These are phyloP conservation scores for Thumatha senex DNA, from an alignment of 2,888 invertebrate species.

Conservation along the genomic window DNA sequence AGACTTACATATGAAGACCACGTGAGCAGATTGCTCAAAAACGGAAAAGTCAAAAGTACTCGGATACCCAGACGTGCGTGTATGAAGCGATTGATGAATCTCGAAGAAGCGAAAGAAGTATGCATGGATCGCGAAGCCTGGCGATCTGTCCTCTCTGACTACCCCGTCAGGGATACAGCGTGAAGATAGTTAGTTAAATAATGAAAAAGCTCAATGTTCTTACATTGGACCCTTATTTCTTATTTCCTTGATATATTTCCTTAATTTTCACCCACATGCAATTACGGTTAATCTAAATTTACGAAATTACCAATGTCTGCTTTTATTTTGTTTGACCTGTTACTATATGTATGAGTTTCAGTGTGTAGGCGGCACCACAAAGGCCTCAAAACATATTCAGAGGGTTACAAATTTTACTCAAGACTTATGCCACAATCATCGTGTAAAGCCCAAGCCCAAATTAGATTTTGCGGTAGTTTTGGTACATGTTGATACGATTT, in stretches of 20 bases:
- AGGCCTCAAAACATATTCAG: slow-evolving; percentile 12
- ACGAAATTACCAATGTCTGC: slow-evolving; percentile 24
- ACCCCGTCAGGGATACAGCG: too few relatives aligned
- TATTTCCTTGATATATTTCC: slow-evolving; percentile 52
- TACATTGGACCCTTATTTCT: slow-evolving; percentile 25
- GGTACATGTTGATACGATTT: background rate
- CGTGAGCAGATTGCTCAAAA: too few relatives aligned
- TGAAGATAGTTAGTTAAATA: too few relatives aligned
- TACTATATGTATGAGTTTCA: slow-evolving; percentile 17
- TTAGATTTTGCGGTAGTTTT: background rate
- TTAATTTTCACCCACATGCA: too few relatives aligned
- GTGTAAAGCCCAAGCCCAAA: background rate
- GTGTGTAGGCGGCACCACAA: slow-evolving; percentile 21
- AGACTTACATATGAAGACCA: too few relatives aligned
- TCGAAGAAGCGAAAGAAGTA: too few relatives aligned
- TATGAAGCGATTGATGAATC: too few relatives aligned
- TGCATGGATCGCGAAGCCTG: too few relatives aligned
- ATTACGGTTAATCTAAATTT: slow-evolving; percentile 48
- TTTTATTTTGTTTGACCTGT: slow-evolving; percentile 28
- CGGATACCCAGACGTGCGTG: too few relatives aligned
- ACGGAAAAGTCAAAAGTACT: too few relatives aligned
- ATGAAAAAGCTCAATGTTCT: too few relatives aligned
- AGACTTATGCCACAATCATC: background rate
- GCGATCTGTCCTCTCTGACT: too few relatives aligned
- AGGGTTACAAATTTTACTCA: slow-evolving; percentile 1